Evolutionary conservation across 2,797 vertebrate species (phyloP).

Genomic region (Esox lucius): DNA sequence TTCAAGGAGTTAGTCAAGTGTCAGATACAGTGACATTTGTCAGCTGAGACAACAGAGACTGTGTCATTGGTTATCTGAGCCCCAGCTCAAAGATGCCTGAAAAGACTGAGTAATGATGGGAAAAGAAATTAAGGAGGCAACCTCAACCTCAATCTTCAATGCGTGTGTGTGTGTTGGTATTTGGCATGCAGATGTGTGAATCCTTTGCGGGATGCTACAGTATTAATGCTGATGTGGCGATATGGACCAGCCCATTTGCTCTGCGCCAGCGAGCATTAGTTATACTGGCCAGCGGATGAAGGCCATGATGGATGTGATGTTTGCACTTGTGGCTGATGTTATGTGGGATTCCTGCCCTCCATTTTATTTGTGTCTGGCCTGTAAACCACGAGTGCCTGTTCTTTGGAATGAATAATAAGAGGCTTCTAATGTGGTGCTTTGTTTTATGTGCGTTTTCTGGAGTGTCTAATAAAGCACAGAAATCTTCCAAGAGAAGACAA

Average conservation of each 20-base stretch:
- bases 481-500: neutral
- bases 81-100: neutral
- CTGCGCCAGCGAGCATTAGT: constrained; percentile 44
- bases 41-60: neutral
- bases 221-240: constrained; percentile 49
- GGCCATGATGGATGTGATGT: constrained; percentile 49
- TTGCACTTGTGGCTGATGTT: constrained; percentile 43
- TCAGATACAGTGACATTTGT: neutral
- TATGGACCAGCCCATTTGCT: constrained; percentile 28
- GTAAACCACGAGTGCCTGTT: constrained; percentile 50
- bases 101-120: neutral
- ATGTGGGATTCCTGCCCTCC: constrained; percentile 46
- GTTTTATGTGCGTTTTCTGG: constrained; percentile 51
- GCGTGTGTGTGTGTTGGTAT: constrained; percentile 1
- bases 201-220: constrained; percentile 11
- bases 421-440: constrained; percentile 48
- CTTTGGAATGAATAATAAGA: constrained; percentile 63
- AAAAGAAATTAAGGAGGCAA: neutral
- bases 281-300: constrained; percentile 27
- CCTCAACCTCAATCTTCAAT: neutral
- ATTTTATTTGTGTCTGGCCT: constrained; percentile 58
- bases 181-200: neutral
- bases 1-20: neutral
- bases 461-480: constrained; percentile 38
- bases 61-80: neutral